Percentiles rank a stretch among this genome's conserved stretches.
phyloP scores from a whole-genome alignment of 2,113 vertebrate species.

The Oreochromis niloticus region DNA sequence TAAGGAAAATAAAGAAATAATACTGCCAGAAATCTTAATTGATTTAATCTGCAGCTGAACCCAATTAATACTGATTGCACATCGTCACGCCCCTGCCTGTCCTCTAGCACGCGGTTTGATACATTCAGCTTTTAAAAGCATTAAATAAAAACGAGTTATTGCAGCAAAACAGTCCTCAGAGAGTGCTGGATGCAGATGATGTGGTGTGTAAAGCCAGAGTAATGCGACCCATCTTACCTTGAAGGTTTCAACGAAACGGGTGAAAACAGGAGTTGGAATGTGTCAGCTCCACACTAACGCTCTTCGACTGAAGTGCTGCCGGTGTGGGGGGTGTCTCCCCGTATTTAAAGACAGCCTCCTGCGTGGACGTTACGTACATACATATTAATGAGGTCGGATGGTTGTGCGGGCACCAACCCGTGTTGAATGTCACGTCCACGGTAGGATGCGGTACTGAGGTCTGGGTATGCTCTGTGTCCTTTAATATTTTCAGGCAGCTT shows the following conservation, averaged over 20 bases:
- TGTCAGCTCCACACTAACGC: not conserved
- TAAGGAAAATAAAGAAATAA: not conserved
- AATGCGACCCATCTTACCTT: slow-evolving; percentile 17
- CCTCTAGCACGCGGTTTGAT: not conserved
- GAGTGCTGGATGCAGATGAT: not conserved
- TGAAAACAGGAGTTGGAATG: slow-evolving; percentile 26
- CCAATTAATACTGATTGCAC: not conserved
- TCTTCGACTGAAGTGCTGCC: slow-evolving; percentile 41
- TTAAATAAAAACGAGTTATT: not conserved
- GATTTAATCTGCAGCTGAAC: not conserved
- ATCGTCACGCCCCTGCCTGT: not conserved
- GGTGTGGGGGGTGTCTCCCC: not conserved
- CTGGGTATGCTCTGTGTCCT: not conserved
- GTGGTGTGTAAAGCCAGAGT: not conserved
- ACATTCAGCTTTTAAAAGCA: not conserved
- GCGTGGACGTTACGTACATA: not conserved
- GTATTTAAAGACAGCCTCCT: slow-evolving; percentile 46
- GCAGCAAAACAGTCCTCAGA: not conserved
- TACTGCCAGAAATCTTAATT: not conserved
- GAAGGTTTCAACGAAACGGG: not conserved
- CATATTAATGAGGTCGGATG: not conserved
- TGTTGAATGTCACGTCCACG: slow-evolving; percentile 62
- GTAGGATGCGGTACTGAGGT: not conserved
- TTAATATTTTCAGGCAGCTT: not conserved
- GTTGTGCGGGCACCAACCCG: not conserved